Evolutionary conservation across 1,140 invertebrate species (phyloP).

Genomic region (Philaenus spumarius): DNA sequence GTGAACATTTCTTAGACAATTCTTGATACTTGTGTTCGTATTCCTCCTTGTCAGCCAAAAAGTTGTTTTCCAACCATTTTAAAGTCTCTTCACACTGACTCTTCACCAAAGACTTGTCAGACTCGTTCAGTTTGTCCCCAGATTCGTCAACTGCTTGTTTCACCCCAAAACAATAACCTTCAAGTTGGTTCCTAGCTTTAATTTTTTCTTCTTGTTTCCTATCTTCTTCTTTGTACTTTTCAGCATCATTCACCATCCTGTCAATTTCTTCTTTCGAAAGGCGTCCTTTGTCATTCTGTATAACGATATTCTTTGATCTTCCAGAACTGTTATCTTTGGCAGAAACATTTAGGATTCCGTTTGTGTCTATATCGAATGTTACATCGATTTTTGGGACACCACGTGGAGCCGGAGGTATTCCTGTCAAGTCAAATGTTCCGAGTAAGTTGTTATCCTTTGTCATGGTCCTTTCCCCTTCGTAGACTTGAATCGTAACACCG

Average conservation of each 20-base stretch:
- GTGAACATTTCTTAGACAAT: conserved; percentile 59
- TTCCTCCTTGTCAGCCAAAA: conserved; percentile 67
- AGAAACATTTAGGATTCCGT: conserved; percentile 61
- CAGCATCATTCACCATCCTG: conserved; percentile 61
- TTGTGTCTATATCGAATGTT: conserved; percentile 59
- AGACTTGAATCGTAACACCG: conserved; percentile 69
- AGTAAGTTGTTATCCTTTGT: conserved; percentile 73
- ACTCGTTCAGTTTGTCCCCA: conserved; percentile 34
- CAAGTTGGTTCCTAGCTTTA: conserved; percentile 56
- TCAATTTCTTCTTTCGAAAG: conserved; percentile 49
- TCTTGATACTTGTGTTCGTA: conserved; percentile 67
- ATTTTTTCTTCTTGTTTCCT: conserved; percentile 50
- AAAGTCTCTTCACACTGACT: conserved; percentile 46
- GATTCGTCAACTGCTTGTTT: conserved; percentile 46
- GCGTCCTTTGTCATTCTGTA: conserved; percentile 51
- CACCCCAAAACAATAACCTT: conserved; percentile 63
- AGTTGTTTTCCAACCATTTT: conserved; percentile 59
- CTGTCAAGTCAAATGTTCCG: conserved; percentile 67
- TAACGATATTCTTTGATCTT: conserved; percentile 46
- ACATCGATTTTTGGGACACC: conserved; percentile 39
- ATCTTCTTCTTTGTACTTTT: conserved; percentile 52
- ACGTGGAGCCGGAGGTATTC: conserved; percentile 55
- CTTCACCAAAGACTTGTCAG: conserved; percentile 38
- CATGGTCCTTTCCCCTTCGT: conserved; percentile 58
- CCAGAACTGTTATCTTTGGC: conserved; percentile 48